Base-by-base conservation (phyloP, 2,797 vertebrate genomes). In the Megaceryle alcyon region DNA sequence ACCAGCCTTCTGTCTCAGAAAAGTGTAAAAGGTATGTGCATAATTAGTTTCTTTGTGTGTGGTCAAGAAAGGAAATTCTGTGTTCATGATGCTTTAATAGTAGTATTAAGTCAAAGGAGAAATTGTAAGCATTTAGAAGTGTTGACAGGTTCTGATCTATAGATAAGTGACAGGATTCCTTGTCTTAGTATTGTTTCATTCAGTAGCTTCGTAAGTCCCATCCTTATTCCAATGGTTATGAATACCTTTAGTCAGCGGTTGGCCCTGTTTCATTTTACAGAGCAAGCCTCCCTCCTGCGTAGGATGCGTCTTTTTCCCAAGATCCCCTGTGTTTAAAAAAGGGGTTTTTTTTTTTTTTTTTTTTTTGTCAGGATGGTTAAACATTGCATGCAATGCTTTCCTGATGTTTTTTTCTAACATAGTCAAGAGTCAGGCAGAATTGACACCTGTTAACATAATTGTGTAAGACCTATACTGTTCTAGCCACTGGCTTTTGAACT, bases 1-100 rank as follows among this genome's bases (percentile, higher is more conserved):
- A 98, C 95, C 98, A 99, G 63, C 97, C 98, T 33, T 98, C 98
- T 20, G 94, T 98, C 68, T 97, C 98, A 64, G 97, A 98, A 83
- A 98, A 97, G 72, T 97, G 93, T 76, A 98, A 97, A 97, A 98
- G 97, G 98, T 98, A 97, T 85, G 96, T 98, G 51, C 21, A 22
- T 44, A 25, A 19, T 86, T 29, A 41, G 12, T 60, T 66, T 41
- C 20, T 64, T 0, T 26, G 7, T 73, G 79, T 85, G 18, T 56
- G 31, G 33, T 70, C 14, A n/a, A 22, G 72, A 61, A 78, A 28
- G 13, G 21, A 28, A 43, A 16, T 54, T 73, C 39, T 0, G 0
- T 23, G 14, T 41, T 81, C 4, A 1, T 43, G 19, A 12, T 41
- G 8, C 29, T 80, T 78, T 4, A 1, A 2, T 29, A 39, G 31